A percentile compares a stretch with the other conserved stretches of the same genome.
Evolutionary conservation across 2,797 vertebrate species (phyloP).

Genomic region (Myotis myotis): DNA sequence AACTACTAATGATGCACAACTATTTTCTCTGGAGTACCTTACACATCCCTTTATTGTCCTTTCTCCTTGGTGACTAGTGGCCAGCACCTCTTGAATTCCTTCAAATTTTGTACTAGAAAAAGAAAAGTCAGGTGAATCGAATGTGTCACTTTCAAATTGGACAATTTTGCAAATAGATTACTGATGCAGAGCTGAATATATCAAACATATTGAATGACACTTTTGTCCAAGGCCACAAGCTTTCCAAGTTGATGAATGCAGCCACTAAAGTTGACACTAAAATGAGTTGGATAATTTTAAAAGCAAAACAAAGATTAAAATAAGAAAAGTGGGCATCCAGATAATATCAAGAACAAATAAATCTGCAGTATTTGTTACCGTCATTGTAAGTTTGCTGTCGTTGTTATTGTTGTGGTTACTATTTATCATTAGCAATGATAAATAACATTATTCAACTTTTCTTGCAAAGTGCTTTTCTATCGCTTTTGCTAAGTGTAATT

Average conservation of each 20-base stretch:
- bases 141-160: slow-evolving; percentile 75
- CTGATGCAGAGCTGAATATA: slow-evolving; percentile 41
- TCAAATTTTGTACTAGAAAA: slow-evolving; percentile 64
- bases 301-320: slow-evolving; percentile 63
- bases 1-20: slow-evolving; percentile 39
- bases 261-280: slow-evolving; percentile 60
- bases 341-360: slow-evolving; percentile 52
- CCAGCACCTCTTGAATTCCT: slow-evolving; percentile 55
- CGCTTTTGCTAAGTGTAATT: slow-evolving; percentile 52
- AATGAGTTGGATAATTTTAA: slow-evolving; percentile 59
- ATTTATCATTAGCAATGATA: slow-evolving; percentile 61
- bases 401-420: neutral
- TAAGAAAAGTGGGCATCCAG: slow-evolving; percentile 26
- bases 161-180: slow-evolving; percentile 72
- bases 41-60: slow-evolving; percentile 1
- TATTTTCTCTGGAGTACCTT: slow-evolving; percentile 60
- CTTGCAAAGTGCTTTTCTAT: slow-evolving; percentile 61
- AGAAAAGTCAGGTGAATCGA: slow-evolving; percentile 60
- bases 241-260: slow-evolving; percentile 53
- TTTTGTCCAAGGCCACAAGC: neutral
- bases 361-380: slow-evolving; percentile 18
- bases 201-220: slow-evolving; percentile 8
- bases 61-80: slow-evolving; percentile 48
- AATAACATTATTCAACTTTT: slow-evolving; percentile 64
- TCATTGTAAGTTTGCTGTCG: neutral